A percentile compares a stretch with the other conserved stretches of the same genome.
Conservation (phyloP, 1,140 invertebrate genomes). For the Himalopsyche phryganea region DNA sequence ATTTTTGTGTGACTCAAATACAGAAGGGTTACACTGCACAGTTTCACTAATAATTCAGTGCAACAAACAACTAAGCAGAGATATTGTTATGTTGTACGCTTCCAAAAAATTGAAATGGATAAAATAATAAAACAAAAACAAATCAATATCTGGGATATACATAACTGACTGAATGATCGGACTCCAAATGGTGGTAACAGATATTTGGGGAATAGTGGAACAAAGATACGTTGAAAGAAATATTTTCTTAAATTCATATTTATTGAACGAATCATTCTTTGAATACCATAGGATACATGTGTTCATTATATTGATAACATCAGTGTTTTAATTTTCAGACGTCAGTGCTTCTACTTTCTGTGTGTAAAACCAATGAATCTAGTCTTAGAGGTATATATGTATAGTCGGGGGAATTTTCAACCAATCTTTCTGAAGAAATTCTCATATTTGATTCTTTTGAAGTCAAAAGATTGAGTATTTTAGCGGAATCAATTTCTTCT, state of each 20-base stretch:
- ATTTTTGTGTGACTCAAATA: too few relatives aligned
- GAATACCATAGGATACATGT: neutral
- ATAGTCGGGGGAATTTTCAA: neutral
- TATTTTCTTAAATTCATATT: neutral
- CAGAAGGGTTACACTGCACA: too few relatives aligned
- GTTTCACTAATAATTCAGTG: too few relatives aligned
- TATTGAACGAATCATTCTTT: neutral
- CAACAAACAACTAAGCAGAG: too few relatives aligned
- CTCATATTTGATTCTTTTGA: neutral
- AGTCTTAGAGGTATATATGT: slow-evolving; percentile 23
- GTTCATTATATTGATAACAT: neutral
- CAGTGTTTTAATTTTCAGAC: slow-evolving; percentile 37
- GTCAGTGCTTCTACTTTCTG: slow-evolving; percentile 45
- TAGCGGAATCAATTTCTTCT: neutral
- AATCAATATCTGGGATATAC: too few relatives aligned
- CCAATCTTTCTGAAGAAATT: neutral
- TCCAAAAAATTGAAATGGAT: too few relatives aligned
- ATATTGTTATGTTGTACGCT: too few relatives aligned
- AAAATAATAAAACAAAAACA: too few relatives aligned
- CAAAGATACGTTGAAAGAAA: neutral
- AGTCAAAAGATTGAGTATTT: neutral
- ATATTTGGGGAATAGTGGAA: neutral
- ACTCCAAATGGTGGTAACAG: neutral
- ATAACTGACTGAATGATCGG: neutral
- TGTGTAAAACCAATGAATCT: slow-evolving; percentile 20